Base-by-base conservation (phyloP, 1,140 invertebrate genomes). In the Caenorhabditis brenneri region DNA sequence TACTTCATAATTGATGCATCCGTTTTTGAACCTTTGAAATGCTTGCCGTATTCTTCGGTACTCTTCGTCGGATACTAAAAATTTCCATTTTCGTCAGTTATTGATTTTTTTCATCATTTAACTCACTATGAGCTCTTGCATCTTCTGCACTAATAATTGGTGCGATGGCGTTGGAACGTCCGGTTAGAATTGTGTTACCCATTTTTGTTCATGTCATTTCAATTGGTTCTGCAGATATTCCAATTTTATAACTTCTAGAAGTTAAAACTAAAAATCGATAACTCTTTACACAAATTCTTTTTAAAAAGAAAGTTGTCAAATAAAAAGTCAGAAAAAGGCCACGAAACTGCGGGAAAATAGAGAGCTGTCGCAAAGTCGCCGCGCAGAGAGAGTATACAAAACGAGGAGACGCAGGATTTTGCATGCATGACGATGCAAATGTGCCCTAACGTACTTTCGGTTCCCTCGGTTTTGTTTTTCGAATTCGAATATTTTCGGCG, bases 11-110 rank as follows among this genome's bases (percentile, higher is more conserved):
- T 39, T 53, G n/a, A 83, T 49, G 27, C 31, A 48, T 29, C 42
- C 55, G 16, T 83, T 83, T 48, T 83, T 83, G 22, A 83, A 79
- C 16, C 82, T 39, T 15, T 53, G 31, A 31, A 83, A 83, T 9
- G 82, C 82, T 1, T 55, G 24, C 3, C 74, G 49, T 12, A 79
- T 55, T 24, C 82, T 16, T 16, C 74, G 42, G 36, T 53, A 83
- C 48, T 83, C 82, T 19, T 83, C 82, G 4, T 83, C 82, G n/a
- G 65, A 31, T 49, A 83, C 82, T 83, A n/a, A 53, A 83, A 74
- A 81, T 19, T 19, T 0, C 1, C 10, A 49, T 48, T 65, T 19
- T 39, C 31, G 7, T 7, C 24, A 48, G 6, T 39, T n/a, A 9
- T 9, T 1, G 31, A n/a, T 46, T 46, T 15, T 42, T n/a, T n/a